Conservation (phyloP, 2,113 vertebrate species). For the Leucopsar rothschildi region DNA sequence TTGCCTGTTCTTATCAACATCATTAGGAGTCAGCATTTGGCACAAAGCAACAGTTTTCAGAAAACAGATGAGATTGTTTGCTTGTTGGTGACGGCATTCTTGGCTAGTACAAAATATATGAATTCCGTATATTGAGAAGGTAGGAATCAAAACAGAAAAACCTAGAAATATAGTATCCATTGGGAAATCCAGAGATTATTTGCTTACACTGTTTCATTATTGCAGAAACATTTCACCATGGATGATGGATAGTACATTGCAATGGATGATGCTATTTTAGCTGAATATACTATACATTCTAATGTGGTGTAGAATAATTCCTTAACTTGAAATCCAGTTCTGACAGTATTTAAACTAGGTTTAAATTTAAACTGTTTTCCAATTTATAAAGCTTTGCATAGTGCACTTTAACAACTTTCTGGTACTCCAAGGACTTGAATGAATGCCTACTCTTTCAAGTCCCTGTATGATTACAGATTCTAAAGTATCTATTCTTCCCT, state of each 20-base stretch:
- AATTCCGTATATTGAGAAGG: not conserved
- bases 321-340: not conserved
- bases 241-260: not conserved
- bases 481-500: not conserved
- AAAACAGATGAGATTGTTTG: not conserved
- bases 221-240: not conserved
- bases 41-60: not conserved
- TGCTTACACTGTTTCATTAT: not conserved
- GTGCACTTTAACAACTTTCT: not conserved
- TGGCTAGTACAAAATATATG: not conserved
- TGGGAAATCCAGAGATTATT: not conserved
- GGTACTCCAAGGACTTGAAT: not conserved
- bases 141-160: not conserved
- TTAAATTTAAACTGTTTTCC: not conserved
- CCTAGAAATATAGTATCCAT: not conserved
- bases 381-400: not conserved
- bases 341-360: not conserved
- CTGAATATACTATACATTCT: not conserved
- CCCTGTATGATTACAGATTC: not conserved
- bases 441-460: not conserved
- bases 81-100: not conserved
- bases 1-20: not conserved
- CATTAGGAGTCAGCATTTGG: not conserved
- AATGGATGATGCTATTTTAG: not conserved
- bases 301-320: not conserved